phyloP scores from a whole-genome alignment of 2,888 invertebrate genomes.

The Steinernema carpocapsae region DNA sequence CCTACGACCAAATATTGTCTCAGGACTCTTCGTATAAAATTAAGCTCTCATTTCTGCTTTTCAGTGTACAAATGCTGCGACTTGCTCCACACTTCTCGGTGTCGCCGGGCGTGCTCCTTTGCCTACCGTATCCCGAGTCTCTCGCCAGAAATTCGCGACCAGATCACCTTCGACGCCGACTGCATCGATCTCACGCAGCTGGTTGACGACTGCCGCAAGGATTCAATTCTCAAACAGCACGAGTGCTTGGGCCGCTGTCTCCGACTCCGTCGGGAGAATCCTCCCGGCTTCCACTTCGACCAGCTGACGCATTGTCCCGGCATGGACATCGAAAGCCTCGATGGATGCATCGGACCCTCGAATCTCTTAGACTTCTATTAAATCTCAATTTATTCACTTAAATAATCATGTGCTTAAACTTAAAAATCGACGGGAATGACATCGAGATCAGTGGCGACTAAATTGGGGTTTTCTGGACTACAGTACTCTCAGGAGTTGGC shows the following conservation, averaged over 20 bases:
- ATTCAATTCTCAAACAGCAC: not conserved
- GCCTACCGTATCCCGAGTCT: not conserved
- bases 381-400: not conserved
- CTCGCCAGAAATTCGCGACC: not conserved
- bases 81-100: not conserved
- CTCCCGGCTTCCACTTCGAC: slow-evolving; percentile 3
- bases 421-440: slow-evolving; percentile 10
- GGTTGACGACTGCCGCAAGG: slow-evolving; percentile 13
- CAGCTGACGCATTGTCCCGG: not conserved
- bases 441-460: slow-evolving; percentile 28
- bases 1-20: too few species aligned
- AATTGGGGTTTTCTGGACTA: not conserved
- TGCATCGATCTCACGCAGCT: not conserved
- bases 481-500: slow-evolving; percentile 5
- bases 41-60: too few species aligned
- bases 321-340: slow-evolving; percentile 4
- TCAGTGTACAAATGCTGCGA: slow-evolving; percentile 14
- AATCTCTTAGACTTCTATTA: not conserved
- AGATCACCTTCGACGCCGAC: not conserved
- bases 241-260: not conserved
- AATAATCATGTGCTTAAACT: not conserved
- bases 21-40: too few species aligned
- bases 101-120: slow-evolving; percentile 10
- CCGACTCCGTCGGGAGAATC: not conserved
- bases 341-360: slow-evolving; percentile 24